Evolutionary conservation across 2,888 invertebrate genomes (phyloP).

Genomic region (Anticlea derivata): DNA sequence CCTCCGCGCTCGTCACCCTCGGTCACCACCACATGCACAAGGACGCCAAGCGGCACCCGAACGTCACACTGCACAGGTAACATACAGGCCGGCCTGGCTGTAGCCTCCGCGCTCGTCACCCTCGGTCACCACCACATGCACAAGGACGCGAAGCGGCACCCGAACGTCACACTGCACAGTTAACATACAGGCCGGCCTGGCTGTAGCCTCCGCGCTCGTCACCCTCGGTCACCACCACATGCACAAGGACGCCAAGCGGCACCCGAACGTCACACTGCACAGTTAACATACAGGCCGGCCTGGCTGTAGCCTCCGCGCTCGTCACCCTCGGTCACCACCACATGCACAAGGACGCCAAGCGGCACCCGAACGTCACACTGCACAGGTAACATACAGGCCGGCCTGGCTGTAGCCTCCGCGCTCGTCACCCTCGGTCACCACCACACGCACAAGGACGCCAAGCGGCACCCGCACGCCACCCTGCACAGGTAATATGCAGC

Average conservation of each 20-base stretch:
- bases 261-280: constrained; percentile 25
- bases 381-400: constrained; percentile 58
- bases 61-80: constrained; percentile 27
- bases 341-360: constrained; percentile 33
- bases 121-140: constrained; percentile 86
- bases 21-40: constrained; percentile 84
- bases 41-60: constrained; percentile 27
- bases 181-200: constrained; percentile 86
- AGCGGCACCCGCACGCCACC: constrained; percentile 26
- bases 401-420: constrained; percentile 94
- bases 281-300: constrained; percentile 78
- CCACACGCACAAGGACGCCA: constrained; percentile 37
- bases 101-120: constrained; percentile 95
- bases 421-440: constrained; percentile 93
- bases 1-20: constrained; percentile 94
- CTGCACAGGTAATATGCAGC: constrained; percentile 27
- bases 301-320: constrained; percentile 95
- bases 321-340: constrained; percentile 91
- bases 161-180: constrained; percentile 26
- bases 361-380: constrained; percentile 24
- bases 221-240: constrained; percentile 89
- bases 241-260: constrained; percentile 26
- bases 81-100: constrained; percentile 90
- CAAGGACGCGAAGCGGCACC: constrained; percentile 28
- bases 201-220: constrained; percentile 95